Conservation (phyloP, 1,140 invertebrate genomes). For the Geopemphigus sp. region DNA sequence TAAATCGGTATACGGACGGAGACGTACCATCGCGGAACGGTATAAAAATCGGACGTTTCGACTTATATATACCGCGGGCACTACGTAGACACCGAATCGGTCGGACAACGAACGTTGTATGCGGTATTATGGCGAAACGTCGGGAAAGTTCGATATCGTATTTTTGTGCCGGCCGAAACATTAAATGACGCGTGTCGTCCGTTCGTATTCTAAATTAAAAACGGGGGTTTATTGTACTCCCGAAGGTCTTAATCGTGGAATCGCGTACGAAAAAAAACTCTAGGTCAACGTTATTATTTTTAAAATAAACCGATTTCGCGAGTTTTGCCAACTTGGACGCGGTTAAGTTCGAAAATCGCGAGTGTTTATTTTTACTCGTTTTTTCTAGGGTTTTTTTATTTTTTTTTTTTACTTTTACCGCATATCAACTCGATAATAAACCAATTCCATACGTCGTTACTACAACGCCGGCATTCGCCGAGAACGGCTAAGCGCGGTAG, state of each 20-base stretch:
- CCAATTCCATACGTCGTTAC: too few relatives aligned
- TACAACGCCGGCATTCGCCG: too few relatives aligned
- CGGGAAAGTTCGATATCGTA: background rate
- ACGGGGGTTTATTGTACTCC: slow-evolving; percentile 11
- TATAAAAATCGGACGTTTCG: too few relatives aligned
- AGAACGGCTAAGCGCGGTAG: too few relatives aligned
- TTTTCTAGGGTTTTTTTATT: too few relatives aligned
- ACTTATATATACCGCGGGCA: too few relatives aligned
- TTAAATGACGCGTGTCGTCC: slow-evolving; percentile 8
- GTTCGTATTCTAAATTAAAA: background rate
- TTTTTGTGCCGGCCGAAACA: background rate
- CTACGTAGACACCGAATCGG: too few relatives aligned
- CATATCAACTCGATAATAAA: too few relatives aligned
- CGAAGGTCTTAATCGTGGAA: slow-evolving; percentile 18
- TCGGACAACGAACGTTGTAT: too few relatives aligned
- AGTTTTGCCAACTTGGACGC: slow-evolving; percentile 31
- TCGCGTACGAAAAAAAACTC: background rate
- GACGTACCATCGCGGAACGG: too few relatives aligned
- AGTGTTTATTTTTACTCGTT: background rate
- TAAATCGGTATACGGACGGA: background rate
- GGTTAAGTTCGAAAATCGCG: background rate
- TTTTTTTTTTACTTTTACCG: too few relatives aligned
- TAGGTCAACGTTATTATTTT: slow-evolving; percentile 31
- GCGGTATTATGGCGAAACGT: too few relatives aligned
- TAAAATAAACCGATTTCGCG: background rate